Evolutionary conservation across 1,140 invertebrate species (phyloP).

Genomic region (Drosophila lowei): DNA sequence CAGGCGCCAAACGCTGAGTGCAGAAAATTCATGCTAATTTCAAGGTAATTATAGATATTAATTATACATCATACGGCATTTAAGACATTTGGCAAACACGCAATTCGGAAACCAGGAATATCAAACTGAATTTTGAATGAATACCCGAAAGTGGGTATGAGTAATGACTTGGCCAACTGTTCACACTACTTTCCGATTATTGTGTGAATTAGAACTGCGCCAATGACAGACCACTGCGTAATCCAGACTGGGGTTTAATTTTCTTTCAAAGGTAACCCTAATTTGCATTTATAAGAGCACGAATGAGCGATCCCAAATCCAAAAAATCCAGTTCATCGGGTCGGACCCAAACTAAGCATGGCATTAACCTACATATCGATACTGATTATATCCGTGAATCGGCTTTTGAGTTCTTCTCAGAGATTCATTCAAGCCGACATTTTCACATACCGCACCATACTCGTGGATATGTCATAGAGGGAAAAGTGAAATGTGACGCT

Average conservation of each 20-base stretch:
- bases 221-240: constrained; percentile 31
- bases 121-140: constrained; percentile 50
- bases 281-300: constrained; percentile 27
- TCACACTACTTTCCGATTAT: constrained; percentile 38
- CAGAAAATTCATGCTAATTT: constrained; percentile 69
- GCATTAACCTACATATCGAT: constrained; percentile 60
- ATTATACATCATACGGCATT: constrained; percentile 47
- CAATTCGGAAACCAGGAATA: constrained; percentile 26
- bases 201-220: constrained; percentile 33
- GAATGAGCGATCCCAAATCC: constrained; percentile 37
- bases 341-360: constrained; percentile 45
- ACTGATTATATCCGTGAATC: constrained; percentile 38
- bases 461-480: background rate
- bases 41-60: constrained; percentile 69
- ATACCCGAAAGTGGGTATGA: constrained; percentile 47
- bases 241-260: constrained; percentile 56
- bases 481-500: constrained; percentile 74
- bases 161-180: constrained; percentile 9
- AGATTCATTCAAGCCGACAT: constrained; percentile 35
- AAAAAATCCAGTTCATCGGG: constrained; percentile 64
- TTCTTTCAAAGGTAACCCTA: constrained; percentile 25
- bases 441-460: constrained; percentile 22
- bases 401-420: constrained; percentile 18
- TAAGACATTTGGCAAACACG: constrained; percentile 25
- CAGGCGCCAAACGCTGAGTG: constrained; percentile 49